Base-by-base conservation (phyloP, 2,113 vertebrate species). In the Pungitius pungitius region DNA sequence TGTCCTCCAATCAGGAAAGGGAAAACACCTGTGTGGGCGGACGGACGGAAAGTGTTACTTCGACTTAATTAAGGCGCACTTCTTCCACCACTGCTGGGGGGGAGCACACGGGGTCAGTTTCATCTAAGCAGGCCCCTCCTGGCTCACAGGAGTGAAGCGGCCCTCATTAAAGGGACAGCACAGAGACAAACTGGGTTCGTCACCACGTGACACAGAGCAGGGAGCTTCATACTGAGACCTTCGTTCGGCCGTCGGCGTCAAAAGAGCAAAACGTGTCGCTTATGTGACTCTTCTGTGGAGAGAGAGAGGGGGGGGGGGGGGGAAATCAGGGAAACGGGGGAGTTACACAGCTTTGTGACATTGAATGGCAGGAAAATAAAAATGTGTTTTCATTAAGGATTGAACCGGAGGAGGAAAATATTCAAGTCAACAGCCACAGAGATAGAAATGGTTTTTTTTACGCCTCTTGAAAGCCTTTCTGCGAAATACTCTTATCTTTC, bases 281-380 rank as follows among this genome's bases (percentile, higher is more conserved):
- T 43, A 89, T 42, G 70, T 87, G 87, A 86, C 89, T 69, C 85
- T 86, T 91, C 88, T 91, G 90, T 86, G 79, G 22, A 89, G 73
- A 85, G 63, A 87, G 17, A 30, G 30, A 5, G 30, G n/a, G 5
- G 30, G 30, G 30, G 5, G 5, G 30, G 77, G 69, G 65, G 13
- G 70, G 62, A 77, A 24, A 74, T 47, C 24, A 56, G 57, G 57
- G 14, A 60, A 63, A 65, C 10, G 9, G 20, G 11, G 14, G 33
- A 4, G 45, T 88, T 75, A 56, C 57, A 67, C n/a, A 59, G 72
- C n/a, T 56, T 55, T 42, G 63, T 56, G 52, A 17, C 26, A 35
- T 49, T 49, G 67, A 80, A 39, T 2, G 8, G n/a, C 0, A 13
- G 30, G 42, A 64, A 45, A 59, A 51, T 5, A 14, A 24, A 30